Evolutionary conservation across 2,113 vertebrate species (phyloP), one percentile per base, ranked within the genome.

Genomic region (Pao palembangensis): DNA sequence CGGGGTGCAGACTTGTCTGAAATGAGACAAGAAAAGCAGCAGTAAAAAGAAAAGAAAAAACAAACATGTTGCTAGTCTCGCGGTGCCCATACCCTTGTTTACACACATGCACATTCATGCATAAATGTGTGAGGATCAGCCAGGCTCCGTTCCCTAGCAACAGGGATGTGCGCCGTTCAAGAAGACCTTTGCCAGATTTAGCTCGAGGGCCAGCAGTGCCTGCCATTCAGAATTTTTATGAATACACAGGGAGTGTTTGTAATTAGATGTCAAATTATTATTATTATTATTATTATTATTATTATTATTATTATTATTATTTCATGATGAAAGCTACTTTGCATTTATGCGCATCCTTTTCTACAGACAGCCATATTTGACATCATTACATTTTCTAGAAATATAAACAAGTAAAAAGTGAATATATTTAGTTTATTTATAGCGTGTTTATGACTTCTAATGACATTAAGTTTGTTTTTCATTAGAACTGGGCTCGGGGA

Each of bases 131-230:
- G n/a, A 47, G n/a, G n/a, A 47, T 17, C 44, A n/a, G 44, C 15
- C 15, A 51, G 12, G 56, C 41, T 1, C n/a, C 17, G 71, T 82
- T 79, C 69, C 86, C 67, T 85, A 81, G 86, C 86, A 88, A 88
- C 86, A 86, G 79, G 2, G 61, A 57, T 76, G 79, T 76, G 61
- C 58, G 46, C 70, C 57, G 69, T 71, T 69, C 75, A 47, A 47
- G 75, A 46, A 46, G 67, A 59, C 58, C 68, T 19, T 18, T 63
- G 72, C 79, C 81, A 85, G 80, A 80, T 83, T 80, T 83, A 83
- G 79, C 76, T 76, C 51, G 63, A 53, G 70, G 74, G 58, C 51
- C 56, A 14, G 66, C 23, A 6, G 44, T n/a, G 44, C 3, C 21
- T 47, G 56, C 49, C 47, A 20, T 55, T 64, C 34, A 38, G 34